Evolutionary conservation across 2,113 vertebrate species (phyloP), one percentile per base, ranked within the genome.

Genomic region (Cryptotis parvus): DNA sequence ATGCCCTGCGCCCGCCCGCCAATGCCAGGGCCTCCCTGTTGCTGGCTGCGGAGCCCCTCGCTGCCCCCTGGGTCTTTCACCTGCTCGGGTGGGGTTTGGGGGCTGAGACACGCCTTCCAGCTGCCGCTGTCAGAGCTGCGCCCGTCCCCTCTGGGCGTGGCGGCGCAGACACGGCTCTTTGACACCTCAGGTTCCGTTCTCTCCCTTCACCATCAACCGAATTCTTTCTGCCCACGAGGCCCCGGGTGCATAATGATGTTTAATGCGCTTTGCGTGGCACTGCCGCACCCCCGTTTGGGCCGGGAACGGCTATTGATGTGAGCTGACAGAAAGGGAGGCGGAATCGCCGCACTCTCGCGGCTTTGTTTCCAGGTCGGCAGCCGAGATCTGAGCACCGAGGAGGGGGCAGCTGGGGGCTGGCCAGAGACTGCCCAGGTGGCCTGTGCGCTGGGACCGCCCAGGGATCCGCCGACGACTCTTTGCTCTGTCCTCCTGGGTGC

Each of bases 121-220:
- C 0, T 0, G 0, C n/a, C n/a, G n/a, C n/a, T n/a, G n/a, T n/a
- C n/a, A n/a, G n/a, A 4, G 33, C 68, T 9, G 45, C 35, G 0
- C 20, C 18, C 55, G 18, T 37, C 52, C 52, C 55, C 58, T 9
- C 76, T 58, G 73, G 55, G 91, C 0, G 1, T 29, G 65, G 74
- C 33, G 43, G 4, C 15, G n/a, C 81, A 73, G n/a, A 58, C 68
- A 10, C 7, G 8, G 49, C 0, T n/a, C 68, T 18, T 37, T 3
- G 6, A 20, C 70, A 16, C 70, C 33, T 37, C 14, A n/a, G 61
- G 22, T 1, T 29, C 27, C 66, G 39, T 43, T 61, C 85, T 75
- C 61, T 72, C 61, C 69, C 83, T 52, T 14, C 26, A 39, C 83
- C 12, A 75, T 24, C 31, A 0, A 1, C 49, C 0, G 4, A 18